Base-by-base conservation (phyloP, 2,797 vertebrate species). In the Fratercula arctica region DNA sequence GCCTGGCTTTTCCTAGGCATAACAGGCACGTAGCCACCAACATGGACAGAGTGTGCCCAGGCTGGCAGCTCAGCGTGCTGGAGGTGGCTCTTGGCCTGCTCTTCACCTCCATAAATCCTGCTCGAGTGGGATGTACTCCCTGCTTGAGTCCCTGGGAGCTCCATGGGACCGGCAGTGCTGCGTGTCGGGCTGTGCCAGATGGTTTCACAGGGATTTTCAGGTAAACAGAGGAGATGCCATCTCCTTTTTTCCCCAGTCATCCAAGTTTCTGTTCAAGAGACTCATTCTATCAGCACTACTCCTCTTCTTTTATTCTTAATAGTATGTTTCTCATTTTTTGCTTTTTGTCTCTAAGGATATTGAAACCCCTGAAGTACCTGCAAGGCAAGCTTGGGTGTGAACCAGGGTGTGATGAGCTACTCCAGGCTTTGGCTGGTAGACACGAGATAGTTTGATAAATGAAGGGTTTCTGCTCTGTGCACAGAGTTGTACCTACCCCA, bases 111-210 rank as follows among this genome's bases (percentile, higher is more conserved):
- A 1, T 54, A 51, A 77, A 77, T 83, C 39, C 87, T 76, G 8
- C 67, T 35, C 0, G 5, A 29, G 68, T 33, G 87, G 75, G 45
- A 15, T 8, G 8, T 37, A 3, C 31, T 50, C 13, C 1, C 6
- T 70, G 5, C 31, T 18, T 6, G 46, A 56, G 18, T 48, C 50
- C 25, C 41, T 53, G 61, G 59, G 37, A 39, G 29, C 77, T 60
- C 31, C 0, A 0, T 43, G 41, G 46, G 46, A 46, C 50, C 4
- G 5, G 13, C 61, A 33, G 72, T 0, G 0, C 57, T 59, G 59
- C 4, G 3, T 3, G 6, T 41, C 2, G 8, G 46, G 54, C 59
- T 79, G 41, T 53, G 33, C 56, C 63, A 21, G 53, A 28, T 2
- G 1, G 23, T 80, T 75, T 88, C 80, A 48, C 3, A 1, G 69